Conservation (phyloP, 2,797 vertebrate genomes). For the Mionectes olivaceus region DNA sequence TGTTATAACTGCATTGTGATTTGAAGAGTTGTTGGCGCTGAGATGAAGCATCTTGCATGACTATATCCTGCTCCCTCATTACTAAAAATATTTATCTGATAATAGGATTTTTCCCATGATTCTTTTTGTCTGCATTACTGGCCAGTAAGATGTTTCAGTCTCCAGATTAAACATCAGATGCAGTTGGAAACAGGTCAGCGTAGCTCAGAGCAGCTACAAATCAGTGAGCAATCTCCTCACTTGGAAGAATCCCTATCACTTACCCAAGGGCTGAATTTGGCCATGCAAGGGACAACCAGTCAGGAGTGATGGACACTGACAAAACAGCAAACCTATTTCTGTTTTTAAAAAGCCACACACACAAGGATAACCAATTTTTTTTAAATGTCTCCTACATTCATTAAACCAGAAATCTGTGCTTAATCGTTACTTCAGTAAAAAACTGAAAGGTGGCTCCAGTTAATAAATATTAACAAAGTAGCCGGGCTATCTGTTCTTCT, state of each 20-base stretch:
- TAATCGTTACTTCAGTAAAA: background rate
- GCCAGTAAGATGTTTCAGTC: background rate
- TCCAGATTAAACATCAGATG: background rate
- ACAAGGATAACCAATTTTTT: background rate
- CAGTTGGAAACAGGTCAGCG: background rate
- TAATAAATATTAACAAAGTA: background rate
- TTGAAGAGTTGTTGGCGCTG: constrained; percentile 9
- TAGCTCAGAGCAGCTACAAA: constrained; percentile 22
- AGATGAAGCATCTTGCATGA: background rate
- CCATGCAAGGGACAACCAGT: background rate
- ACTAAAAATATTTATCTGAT: background rate
- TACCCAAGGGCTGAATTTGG: background rate
- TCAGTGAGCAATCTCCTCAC: background rate
- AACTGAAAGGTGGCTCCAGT: background rate
- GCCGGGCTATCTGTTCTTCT: background rate
- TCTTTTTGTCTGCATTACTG: background rate
- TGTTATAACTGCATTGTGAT: constrained; percentile 15
- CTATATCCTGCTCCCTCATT: background rate
- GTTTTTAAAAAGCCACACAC: background rate
- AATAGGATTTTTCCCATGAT: background rate
- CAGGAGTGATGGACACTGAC: background rate
- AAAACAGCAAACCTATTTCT: background rate
- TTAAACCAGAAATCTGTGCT: background rate
- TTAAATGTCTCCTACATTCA: background rate
- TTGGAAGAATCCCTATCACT: background rate